These are phyloP conservation scores for Furcula furcula DNA, from an alignment of 2,888 invertebrate genomes.

Conservation along the genomic window DNA sequence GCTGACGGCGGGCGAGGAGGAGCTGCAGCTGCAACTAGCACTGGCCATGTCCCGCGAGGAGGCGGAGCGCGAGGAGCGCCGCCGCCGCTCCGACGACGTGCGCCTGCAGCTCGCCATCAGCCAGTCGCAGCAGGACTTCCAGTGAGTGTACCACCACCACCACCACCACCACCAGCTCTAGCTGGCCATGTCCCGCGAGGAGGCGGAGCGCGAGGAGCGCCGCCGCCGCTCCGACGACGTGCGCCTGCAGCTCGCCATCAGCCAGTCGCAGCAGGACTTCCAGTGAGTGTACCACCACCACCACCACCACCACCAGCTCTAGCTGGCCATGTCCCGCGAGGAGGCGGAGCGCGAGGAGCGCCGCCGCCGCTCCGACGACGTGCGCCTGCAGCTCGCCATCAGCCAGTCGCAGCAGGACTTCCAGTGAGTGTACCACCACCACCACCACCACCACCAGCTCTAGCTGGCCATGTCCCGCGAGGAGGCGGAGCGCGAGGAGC, in stretches of 20 bases:
- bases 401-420: too few relatives aligned
- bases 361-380: too few relatives aligned
- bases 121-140: conserved; percentile 96
- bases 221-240: too few relatives aligned
- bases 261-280: background rate
- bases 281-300: background rate
- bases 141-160: conserved; percentile 74
- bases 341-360: too few relatives aligned
- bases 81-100: conserved; percentile 97
- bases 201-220: too few relatives aligned
- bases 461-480: too few relatives aligned
- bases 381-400: too few relatives aligned
- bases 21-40: conserved; percentile 98
- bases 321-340: too few relatives aligned
- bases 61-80: conserved; percentile 97
- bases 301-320: too few relatives aligned
- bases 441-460: too few relatives aligned
- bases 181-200: background rate
- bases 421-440: too few relatives aligned
- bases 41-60: conserved; percentile 99
- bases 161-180: background rate
- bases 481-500: too few relatives aligned
- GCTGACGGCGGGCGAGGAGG: conserved; percentile 98
- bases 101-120: conserved; percentile 96
- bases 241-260: background rate